Conservation (phyloP, 1,140 invertebrate species). For the Cylas formicarius region DNA sequence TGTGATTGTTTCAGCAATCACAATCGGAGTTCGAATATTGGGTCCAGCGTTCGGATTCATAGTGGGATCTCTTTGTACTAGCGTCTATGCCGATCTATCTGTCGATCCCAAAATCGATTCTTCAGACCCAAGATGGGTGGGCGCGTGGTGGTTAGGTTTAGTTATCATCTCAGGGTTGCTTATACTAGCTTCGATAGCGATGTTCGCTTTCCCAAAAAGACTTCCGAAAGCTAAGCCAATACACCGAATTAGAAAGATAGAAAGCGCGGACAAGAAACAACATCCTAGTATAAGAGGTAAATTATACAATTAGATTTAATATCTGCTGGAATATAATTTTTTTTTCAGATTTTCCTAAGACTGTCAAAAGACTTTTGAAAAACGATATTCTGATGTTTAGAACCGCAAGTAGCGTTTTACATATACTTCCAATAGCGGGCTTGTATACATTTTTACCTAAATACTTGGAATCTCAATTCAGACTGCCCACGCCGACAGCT, state of each 20-base stretch:
- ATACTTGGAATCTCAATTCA: conserved; percentile 87
- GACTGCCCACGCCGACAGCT: conserved; percentile 77
- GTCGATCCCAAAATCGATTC: conserved; percentile 67
- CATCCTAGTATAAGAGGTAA: conserved; percentile 52
- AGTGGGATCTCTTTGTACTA: conserved; percentile 82
- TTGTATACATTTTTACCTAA: conserved; percentile 91
- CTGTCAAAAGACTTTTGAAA: conserved; percentile 74
- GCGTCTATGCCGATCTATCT: conserved; percentile 75
- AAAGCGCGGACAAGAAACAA: conserved; percentile 45
- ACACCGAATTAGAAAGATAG: conserved; percentile 36
- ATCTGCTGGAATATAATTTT: neutral
- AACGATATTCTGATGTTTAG: conserved; percentile 88
- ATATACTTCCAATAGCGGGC: conserved; percentile 83
- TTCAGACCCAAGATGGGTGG: conserved; percentile 83
- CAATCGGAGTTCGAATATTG: conserved; percentile 83
- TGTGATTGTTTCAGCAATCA: conserved; percentile 70
- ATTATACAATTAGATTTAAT: neutral
- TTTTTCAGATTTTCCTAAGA: conserved; percentile 74
- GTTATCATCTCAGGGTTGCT: conserved; percentile 74
- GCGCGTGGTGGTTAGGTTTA: conserved; percentile 83
- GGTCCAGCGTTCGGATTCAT: conserved; percentile 87
- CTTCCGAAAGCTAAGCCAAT: conserved; percentile 47
- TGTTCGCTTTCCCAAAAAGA: conserved; percentile 81
- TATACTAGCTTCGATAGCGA: conserved; percentile 69
- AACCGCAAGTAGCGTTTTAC: conserved; percentile 80